Evolutionary conservation across 2,888 invertebrate genomes (phyloP).

Genomic region (Pteria penguin): DNA sequence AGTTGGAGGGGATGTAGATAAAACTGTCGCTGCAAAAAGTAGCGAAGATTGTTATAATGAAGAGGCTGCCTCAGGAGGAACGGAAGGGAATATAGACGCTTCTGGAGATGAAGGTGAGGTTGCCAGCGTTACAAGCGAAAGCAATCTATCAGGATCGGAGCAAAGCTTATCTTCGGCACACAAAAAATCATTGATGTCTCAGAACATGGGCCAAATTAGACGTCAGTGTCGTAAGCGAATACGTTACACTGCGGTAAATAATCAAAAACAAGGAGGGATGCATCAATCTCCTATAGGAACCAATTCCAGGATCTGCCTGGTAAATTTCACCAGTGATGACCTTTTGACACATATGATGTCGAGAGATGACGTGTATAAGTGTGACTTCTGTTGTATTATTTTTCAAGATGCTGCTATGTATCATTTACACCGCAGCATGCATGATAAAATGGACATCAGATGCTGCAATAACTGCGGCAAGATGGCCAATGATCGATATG

Average conservation of each 20-base stretch:
- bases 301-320: conserved; percentile 58
- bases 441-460: conserved; percentile 66
- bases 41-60: conserved; percentile 32
- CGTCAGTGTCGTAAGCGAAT: neutral
- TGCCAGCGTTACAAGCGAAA: conserved; percentile 48
- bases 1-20: conserved; percentile 5
- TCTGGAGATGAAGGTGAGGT: conserved; percentile 40
- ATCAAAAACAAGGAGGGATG: conserved; percentile 4
- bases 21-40: neutral
- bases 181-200: conserved; percentile 35
- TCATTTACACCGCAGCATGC: conserved; percentile 66
- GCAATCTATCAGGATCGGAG: conserved; percentile 47
- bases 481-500: conserved; percentile 60
- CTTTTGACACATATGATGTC: conserved; percentile 63
- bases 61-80: conserved; percentile 35
- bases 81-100: conserved; percentile 29
- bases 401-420: conserved; percentile 68
- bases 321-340: conserved; percentile 62
- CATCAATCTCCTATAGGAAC: conserved; percentile 46
- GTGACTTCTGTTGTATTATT: conserved; percentile 63
- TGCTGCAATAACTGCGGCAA: conserved; percentile 66
- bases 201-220: conserved; percentile 10
- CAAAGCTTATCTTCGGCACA: conserved; percentile 31
- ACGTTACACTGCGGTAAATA: conserved; percentile 5
- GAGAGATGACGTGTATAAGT: conserved; percentile 61